These are phyloP conservation scores for Lithophane leautieri DNA, from an alignment of 2,888 invertebrate genomes.

Conservation along the genomic window DNA sequence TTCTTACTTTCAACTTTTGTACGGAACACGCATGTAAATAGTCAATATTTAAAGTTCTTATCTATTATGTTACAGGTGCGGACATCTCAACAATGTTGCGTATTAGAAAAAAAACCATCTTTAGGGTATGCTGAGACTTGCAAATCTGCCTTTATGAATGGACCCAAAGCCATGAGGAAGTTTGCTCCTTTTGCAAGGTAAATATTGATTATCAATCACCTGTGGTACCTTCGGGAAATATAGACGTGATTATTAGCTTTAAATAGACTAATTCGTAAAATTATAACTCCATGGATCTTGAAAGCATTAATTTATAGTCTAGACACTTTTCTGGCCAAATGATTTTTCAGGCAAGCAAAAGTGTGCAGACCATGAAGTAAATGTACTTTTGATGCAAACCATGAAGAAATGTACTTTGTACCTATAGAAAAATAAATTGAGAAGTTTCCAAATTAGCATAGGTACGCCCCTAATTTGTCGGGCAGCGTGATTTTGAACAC, in stretches of 20 bases:
- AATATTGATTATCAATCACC: constrained; percentile 39
- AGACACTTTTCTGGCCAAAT: not conserved
- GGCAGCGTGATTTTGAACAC: no score
- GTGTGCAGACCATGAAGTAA: not conserved
- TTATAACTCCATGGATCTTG: no score
- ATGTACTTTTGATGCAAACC: no score
- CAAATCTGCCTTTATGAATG: constrained; percentile 90
- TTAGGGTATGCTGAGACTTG: constrained; percentile 92
- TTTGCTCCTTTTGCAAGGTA: constrained; percentile 89
- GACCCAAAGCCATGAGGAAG: constrained; percentile 87
- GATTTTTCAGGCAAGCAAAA: not conserved
- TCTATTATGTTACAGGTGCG: constrained; percentile 77
- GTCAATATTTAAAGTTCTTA: constrained; percentile 29
- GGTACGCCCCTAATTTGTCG: no score
- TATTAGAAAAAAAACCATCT: constrained; percentile 85
- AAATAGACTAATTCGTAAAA: not conserved
- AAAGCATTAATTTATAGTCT: not conserved
- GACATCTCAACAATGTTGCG: constrained; percentile 85
- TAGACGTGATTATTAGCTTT: not conserved
- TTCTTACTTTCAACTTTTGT: constrained; percentile 14
- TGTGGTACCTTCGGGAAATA: not conserved
- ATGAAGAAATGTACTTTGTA: no score
- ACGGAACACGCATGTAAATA: not conserved
- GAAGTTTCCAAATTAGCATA: not conserved
- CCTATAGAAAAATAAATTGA: not conserved